Evolutionary conservation across 1,140 invertebrate genomes (phyloP), one percentile per base, ranked within the genome.

Genomic region (Drosophila novamexicana): DNA sequence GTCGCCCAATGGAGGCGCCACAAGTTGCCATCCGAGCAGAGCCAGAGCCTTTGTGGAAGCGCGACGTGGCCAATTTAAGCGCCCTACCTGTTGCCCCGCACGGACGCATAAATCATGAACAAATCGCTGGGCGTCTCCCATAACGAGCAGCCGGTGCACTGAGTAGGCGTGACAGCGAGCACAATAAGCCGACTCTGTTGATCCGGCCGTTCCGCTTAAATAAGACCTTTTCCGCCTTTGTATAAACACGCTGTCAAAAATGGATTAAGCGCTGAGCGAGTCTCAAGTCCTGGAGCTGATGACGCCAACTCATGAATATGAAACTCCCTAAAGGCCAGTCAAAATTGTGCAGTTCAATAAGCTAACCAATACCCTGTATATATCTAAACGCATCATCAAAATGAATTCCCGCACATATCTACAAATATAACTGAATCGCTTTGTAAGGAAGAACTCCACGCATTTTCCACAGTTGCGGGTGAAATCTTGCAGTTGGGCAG

Each of bases 21-120:
- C 69, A 65, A 72, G 44, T 66, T 65, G 45, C 29, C 29, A 42
- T 22, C 50, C 18, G 12, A 18, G 8, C 34, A 8, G 16, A 7
- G 47, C 44, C 44, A 8, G 16, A 7, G 59, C 44, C 44, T 16
- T 16, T 47, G 12, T 40, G 39, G 34, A 14, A 56, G 22, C 50
- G 65, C 36, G 45, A 67, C 58, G 67, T 62, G 59, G 67, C 59
- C 59, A 63, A 70, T 63, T 63, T 63, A 22, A 10, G 12, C 50
- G 54, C 52, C 52, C 14, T 50, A 69, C 65, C 57, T 74, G 57
- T 70, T 65, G 65, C 45, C 67, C 50, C 77, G 7, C 73, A 57
- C 73, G 50, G n/a, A 22, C 22, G 49, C 64, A 83, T 84, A 84
- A 84, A 84, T 84, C 77, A 83, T 79, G 68, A 69, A 59, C 65